Percentiles rank a stretch among this genome's conserved stretches.
These are phyloP conservation scores for Scolanthus callimorphus DNA, from an alignment of 92 coral and sea anemone genomes.

Conservation along the genomic window DNA sequence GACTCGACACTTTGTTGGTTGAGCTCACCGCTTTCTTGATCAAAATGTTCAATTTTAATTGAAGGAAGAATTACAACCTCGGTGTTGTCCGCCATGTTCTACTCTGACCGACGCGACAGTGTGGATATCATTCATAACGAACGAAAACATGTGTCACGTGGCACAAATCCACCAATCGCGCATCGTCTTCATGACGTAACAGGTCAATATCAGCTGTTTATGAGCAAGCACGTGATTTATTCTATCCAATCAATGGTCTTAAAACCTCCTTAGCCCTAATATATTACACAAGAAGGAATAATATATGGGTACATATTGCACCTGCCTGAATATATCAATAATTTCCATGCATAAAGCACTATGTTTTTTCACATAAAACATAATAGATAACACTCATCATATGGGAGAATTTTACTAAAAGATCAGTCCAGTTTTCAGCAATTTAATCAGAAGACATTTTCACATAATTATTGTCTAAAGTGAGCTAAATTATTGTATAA, in stretches of 20 bases:
- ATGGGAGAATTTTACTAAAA: too few relatives aligned
- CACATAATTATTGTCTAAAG: too few relatives aligned
- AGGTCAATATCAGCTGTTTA: background rate
- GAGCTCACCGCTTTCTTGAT: conserved; percentile 23
- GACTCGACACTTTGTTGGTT: conserved; percentile 44
- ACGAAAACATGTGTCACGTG: conserved; percentile 12
- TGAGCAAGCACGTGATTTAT: background rate
- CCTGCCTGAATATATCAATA: too few relatives aligned
- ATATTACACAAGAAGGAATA: too few relatives aligned
- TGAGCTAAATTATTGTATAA: too few relatives aligned
- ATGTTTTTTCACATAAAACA: too few relatives aligned
- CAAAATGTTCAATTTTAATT: conserved; percentile 53
- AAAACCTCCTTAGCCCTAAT: too few relatives aligned
- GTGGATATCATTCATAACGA: background rate
- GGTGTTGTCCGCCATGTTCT: background rate
- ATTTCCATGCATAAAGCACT: too few relatives aligned
- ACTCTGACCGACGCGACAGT: background rate
- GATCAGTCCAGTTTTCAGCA: too few relatives aligned
- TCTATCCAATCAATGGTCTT: background rate
- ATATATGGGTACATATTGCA: too few relatives aligned
- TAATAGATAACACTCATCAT: too few relatives aligned
- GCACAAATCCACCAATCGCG: conserved; percentile 11
- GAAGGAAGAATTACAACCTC: conserved; percentile 31
- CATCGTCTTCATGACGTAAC: background rate
- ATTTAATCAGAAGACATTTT: too few relatives aligned